Evolutionary conservation across 2,888 invertebrate species (phyloP).

Genomic region (Ypsolopha sequella): DNA sequence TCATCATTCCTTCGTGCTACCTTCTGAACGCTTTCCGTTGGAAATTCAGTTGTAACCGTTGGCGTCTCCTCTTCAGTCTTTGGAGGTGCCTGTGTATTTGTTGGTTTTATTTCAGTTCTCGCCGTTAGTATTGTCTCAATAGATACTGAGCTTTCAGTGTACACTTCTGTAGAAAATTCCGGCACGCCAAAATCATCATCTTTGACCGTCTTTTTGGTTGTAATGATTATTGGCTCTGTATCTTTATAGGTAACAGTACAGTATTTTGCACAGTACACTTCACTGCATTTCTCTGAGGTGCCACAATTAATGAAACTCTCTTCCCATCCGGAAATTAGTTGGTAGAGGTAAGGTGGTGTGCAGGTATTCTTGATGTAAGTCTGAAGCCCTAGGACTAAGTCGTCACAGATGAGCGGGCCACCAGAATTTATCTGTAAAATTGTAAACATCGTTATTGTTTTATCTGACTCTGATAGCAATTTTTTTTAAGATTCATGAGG

Average conservation of each 20-base stretch:
- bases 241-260: conserved; percentile 44
- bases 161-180: background rate
- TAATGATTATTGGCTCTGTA: background rate
- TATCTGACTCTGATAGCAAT: no score
- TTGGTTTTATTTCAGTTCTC: no score
- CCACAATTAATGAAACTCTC: conserved; percentile 38
- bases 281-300: conserved; percentile 33
- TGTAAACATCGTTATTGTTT: background rate
- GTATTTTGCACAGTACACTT: conserved; percentile 27
- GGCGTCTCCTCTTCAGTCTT: no score
- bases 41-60: no score
- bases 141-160: background rate
- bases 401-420: conserved; percentile 49
- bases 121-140: no score
- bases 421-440: conserved; percentile 46
- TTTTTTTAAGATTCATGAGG: no score
- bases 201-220: background rate
- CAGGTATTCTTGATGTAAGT: conserved; percentile 47
- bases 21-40: no score
- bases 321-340: conserved; percentile 38
- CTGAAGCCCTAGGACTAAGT: conserved; percentile 41
- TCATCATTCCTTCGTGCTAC: no score
- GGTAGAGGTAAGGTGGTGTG: conserved; percentile 46
- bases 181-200: background rate
- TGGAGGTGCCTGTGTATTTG: no score